These are phyloP conservation scores for Mus caroli DNA, from an alignment of 2,797 vertebrate genomes.

Conservation along the genomic window DNA sequence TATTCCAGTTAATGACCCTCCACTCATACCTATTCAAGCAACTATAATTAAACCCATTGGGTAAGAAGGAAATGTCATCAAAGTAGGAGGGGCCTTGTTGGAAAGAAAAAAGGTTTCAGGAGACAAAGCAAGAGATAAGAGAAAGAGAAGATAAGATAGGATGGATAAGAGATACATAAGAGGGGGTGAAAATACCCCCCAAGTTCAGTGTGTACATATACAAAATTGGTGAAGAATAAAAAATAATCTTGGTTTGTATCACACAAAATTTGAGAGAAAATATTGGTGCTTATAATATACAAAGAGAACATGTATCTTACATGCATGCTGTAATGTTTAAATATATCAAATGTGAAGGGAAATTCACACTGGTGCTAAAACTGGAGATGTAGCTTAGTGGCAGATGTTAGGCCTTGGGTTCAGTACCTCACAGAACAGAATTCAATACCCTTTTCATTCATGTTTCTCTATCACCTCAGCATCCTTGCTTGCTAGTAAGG, in stretches of 20 bases:
- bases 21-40: not conserved
- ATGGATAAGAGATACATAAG: not conserved
- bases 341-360: no score
- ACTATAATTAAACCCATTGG: not conserved
- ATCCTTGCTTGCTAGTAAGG: not conserved
- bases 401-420: not conserved
- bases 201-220: not conserved
- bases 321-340: not conserved
- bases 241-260: not conserved
- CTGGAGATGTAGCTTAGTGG: not conserved
- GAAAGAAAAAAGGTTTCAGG: not conserved
- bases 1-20: not conserved
- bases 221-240: not conserved
- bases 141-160: not conserved
- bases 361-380: not conserved
- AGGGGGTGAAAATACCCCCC: not conserved
- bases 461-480: not conserved
- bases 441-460: not conserved
- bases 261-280: constrained; percentile 55
- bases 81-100: not conserved
- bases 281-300: not conserved
- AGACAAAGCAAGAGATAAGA: not conserved
- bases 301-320: not conserved
- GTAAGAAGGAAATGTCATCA: not conserved
- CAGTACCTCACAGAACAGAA: not conserved